A percentile compares a stretch with the other conserved stretches of the same genome.
phyloP scores from a whole-genome alignment of 2,113 vertebrate species.

The Paralichthys olivaceus region DNA sequence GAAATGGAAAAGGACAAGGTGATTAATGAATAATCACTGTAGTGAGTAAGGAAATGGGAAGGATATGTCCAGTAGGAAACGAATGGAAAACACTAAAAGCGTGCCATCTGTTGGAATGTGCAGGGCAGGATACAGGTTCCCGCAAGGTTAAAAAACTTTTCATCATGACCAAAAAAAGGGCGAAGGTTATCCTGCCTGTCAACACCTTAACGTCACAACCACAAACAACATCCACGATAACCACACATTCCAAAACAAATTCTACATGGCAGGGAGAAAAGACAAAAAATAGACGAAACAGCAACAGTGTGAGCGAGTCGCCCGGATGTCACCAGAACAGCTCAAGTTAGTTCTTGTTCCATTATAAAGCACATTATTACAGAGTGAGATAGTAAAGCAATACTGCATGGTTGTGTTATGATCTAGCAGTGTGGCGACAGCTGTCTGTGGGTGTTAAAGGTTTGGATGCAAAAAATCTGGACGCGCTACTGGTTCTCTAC shows the following conservation, averaged over 20 bases:
- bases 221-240: conserved; percentile 52
- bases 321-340: conserved; percentile 45
- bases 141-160: conserved; percentile 24
- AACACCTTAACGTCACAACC: conserved; percentile 52
- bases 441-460: conserved; percentile 50
- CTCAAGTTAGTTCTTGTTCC: conserved; percentile 61
- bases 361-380: conserved; percentile 76
- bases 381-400: conserved; percentile 71
- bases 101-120: conserved; percentile 80
- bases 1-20: conserved; percentile 34
- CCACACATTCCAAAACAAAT: conserved; percentile 26
- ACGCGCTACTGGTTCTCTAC: conserved; percentile 54
- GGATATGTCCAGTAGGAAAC: conserved; percentile 29
- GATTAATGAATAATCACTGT: conserved; percentile 28
- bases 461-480: conserved; percentile 60
- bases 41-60: conserved; percentile 33
- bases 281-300: neutral
- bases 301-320: conserved; percentile 15
- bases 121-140: conserved; percentile 63
- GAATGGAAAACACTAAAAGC: conserved; percentile 60
- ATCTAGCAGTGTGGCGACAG: conserved; percentile 60
- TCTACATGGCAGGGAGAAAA: conserved; percentile 59
- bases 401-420: conserved; percentile 75
- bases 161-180: conserved; percentile 30
- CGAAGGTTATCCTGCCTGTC: conserved; percentile 63